Evolutionary conservation across 2,888 invertebrate species (phyloP), one percentile per base, ranked within the genome.

Genomic region (Tetranychus truncatus): DNA sequence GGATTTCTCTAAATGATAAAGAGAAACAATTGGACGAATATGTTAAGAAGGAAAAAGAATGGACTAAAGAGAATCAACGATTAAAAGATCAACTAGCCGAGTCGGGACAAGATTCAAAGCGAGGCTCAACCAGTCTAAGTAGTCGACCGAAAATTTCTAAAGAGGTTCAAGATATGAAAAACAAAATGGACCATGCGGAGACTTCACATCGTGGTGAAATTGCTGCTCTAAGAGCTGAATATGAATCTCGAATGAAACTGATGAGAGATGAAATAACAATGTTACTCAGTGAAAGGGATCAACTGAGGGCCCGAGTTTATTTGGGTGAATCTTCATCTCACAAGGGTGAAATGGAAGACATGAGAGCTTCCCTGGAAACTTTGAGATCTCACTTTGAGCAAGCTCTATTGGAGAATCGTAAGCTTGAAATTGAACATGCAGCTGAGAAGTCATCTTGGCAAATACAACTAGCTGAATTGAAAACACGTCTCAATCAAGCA

Each of bases 361-460:
- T 77, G 46, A 45, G 67, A 21, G 74, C 77, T 24, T 73, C 71
- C 7, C 18, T 77, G 15, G 15, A 69, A n/a, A 75, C 75, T 1
- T 45, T 75, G 5, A 66, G 77, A 66, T 45, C 75, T 8, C 91
- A 92, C 81, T 84, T 94, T 55, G 91, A 91, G 67, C 92, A 93
- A 81, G 86, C 92, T 0, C 86, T 91, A 74, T 83, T 93, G 74
- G 89, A 92, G 81, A 86, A 89, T 21, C 91, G 91, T 66, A 89
- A 91, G 81, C 85, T 91, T 1, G 92, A 91, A 83, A 92, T 92
- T 0, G 92, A 93, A 82, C 85, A 92, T n/a, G 89, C 92, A 66
- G 92, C 92, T 66, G 92, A 93, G 82, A 87, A 89, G 77, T 92
- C 92, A 34, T 87, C 89, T 4, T 90, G 89, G 81, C 92, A 94